Evolutionary conservation across 2,113 vertebrate genomes (phyloP).

Genomic region (Sturnira hondurensis): DNA sequence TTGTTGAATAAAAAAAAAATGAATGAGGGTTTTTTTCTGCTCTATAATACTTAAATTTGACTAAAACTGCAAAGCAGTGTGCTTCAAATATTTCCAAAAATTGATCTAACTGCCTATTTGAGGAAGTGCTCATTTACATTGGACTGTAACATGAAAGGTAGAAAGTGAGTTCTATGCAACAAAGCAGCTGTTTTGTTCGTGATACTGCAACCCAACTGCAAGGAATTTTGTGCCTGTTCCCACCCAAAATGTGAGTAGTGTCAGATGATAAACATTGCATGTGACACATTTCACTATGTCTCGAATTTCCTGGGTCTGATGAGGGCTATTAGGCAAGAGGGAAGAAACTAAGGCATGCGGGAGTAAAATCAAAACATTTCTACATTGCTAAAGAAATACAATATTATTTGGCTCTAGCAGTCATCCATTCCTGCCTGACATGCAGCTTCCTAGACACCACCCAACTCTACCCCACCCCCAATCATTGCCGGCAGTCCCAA

Average conservation of each 20-base stretch:
- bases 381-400: background rate
- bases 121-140: background rate
- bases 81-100: conserved; percentile 20
- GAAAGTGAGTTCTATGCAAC: background rate
- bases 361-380: background rate
- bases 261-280: background rate
- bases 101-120: background rate
- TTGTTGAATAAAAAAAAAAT: background rate
- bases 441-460: background rate
- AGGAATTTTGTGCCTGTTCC: background rate
- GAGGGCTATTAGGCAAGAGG: background rate
- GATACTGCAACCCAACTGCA: background rate
- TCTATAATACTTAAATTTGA: background rate
- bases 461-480: background rate
- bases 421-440: background rate
- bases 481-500: background rate
- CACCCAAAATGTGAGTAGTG: background rate
- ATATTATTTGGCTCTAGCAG: background rate
- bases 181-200: background rate
- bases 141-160: background rate
- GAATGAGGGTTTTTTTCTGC: background rate
- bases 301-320: background rate
- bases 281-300: background rate
- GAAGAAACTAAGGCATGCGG: background rate
- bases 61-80: background rate